Conservation (phyloP, 2,113 vertebrate species). For the Diadophis punctatus region DNA sequence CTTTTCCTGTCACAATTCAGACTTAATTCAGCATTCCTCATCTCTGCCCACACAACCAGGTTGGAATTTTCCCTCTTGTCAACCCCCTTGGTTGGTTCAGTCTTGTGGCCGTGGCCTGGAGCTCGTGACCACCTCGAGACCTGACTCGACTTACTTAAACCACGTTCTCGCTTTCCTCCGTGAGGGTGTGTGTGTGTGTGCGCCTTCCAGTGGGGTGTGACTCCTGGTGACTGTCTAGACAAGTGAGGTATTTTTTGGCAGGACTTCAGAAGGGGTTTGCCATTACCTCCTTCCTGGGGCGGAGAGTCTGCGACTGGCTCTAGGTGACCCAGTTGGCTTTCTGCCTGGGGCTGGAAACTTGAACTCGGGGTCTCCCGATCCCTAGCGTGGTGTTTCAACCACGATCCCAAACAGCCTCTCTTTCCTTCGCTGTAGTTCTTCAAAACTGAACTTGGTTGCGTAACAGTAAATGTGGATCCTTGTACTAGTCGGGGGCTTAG, state of each 20-base stretch:
- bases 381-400: background rate
- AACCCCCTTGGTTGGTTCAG: background rate
- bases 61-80: background rate
- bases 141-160: background rate
- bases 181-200: background rate
- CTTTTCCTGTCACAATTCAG: background rate
- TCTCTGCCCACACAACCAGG: background rate
- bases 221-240: background rate
- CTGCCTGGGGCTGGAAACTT: background rate
- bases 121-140: background rate
- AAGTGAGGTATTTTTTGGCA: background rate
- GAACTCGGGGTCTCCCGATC: background rate
- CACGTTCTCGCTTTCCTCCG: background rate
- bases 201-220: background rate
- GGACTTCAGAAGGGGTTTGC: background rate
- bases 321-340: background rate
- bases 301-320: background rate
- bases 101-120: background rate
- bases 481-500: background rate
- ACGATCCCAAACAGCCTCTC: background rate
- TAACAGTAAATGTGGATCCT: background rate
- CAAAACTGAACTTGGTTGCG: background rate
- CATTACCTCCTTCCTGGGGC: background rate
- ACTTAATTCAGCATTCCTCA: background rate
- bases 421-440: background rate